Base-by-base conservation (phyloP, 2,797 vertebrate genomes). In the Fundulus diaphanus region DNA sequence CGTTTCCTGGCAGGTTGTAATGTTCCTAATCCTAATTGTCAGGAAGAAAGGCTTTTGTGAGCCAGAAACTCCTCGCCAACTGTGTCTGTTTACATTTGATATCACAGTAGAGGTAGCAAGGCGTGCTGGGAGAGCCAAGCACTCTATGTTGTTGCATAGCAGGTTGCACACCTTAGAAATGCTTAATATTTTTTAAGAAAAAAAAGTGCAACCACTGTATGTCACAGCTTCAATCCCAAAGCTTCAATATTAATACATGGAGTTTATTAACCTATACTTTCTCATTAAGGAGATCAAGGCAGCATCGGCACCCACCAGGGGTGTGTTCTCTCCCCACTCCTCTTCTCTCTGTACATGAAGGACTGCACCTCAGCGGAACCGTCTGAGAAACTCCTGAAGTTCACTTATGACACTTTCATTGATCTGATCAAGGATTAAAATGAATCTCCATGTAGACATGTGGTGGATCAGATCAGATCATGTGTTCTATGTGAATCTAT, bases 1-100 rank as follows among this genome's bases (percentile, higher is more conserved):
- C 68, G 67, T 68, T 73, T 51, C 56, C 71, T 70, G 68, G 74
- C 74, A 82, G 66, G 77, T 71, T 57, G 70, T 49, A 73, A 22
- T 70, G 61, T 51, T 85, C 31, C 9, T 42, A 78, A 80, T 84
- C 66, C 27, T 78, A 76, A 77, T 83, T 77, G 73, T 73, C 69
- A 67, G 69, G 56, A 67, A 81, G 65, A 35, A 82, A 79, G 46
- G 66, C 1, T 48, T 79, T 73, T 79, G 48, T 73, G 68, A 86
- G 79, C 83, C 20, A 61, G 7, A 61, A 49, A 79, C 71, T 42
- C 74, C 57, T 54, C 31, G 40, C 79, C 76, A 61, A 77, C 73
- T 70, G 75, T 61, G 74, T 67, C 67, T 12, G 70, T 85, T 79
- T 65, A 70, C 68, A 79, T 75, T 27, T 77, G 70, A 79, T 78